Evolutionary conservation across 2,888 invertebrate genomes (phyloP).

Genomic region (Piscicola geometra): DNA sequence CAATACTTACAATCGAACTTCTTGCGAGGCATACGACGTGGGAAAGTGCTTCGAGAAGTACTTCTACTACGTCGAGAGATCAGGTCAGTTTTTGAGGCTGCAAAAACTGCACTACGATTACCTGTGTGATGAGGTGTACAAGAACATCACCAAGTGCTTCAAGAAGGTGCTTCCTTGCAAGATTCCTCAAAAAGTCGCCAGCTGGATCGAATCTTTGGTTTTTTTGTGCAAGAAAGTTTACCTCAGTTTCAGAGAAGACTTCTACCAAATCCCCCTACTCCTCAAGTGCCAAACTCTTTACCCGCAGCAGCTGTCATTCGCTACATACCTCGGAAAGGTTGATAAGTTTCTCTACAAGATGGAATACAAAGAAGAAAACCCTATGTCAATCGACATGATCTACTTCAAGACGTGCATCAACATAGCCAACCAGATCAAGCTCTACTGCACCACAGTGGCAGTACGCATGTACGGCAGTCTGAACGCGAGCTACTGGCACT

Average conservation of each 20-base stretch:
- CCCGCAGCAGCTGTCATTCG: constrained; percentile 20
- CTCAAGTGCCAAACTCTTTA: constrained; percentile 24
- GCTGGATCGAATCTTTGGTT: neutral
- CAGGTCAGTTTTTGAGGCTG: constrained; percentile 20
- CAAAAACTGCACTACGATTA: neutral
- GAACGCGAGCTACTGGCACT: constrained; percentile 28
- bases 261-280: constrained; percentile 18
- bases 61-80: neutral
- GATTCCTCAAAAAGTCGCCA: neutral
- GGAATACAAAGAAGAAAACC: constrained; percentile 12
- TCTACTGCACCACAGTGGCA: constrained; percentile 26
- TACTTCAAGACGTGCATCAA: neutral
- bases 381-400: neutral
- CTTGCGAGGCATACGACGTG: neutral
- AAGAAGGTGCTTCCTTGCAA: constrained; percentile 20
- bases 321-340: neutral
- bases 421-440: constrained; percentile 7
- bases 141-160: constrained; percentile 9
- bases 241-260: constrained; percentile 4
- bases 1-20: neutral
- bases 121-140: constrained; percentile 15
- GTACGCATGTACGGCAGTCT: constrained; percentile 20
- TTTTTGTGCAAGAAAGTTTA: constrained; percentile 23
- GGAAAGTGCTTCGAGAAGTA: constrained; percentile 1
- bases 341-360: constrained; percentile 13